Conservation (phyloP, 2,797 vertebrate species). For the Paramormyrops hopkinsi region DNA sequence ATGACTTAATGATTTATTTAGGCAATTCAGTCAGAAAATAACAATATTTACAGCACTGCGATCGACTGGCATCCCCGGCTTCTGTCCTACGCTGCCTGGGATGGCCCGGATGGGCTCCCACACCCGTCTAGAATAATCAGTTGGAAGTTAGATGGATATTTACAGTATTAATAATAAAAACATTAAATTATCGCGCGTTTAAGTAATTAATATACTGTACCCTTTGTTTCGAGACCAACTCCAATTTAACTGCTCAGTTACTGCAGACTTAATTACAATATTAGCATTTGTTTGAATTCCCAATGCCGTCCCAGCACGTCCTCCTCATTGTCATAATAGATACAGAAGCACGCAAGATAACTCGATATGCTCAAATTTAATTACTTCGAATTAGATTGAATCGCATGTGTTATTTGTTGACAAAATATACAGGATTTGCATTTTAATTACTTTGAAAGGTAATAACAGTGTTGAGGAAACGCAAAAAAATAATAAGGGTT, state of each 20-base stretch:
- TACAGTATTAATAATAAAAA: background rate
- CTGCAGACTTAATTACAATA: conserved; percentile 4
- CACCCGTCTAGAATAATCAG: background rate
- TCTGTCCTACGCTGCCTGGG: background rate
- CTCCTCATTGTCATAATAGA: background rate
- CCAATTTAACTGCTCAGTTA: background rate
- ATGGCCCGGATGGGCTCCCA: background rate
- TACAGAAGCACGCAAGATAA: conserved; percentile 2
- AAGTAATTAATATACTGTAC: background rate
- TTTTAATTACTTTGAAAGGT: background rate
- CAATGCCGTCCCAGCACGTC: background rate
- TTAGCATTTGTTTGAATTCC: background rate
- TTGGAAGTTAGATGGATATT: background rate
- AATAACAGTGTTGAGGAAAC: background rate
- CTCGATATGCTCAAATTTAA: background rate
- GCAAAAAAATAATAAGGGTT: background rate
- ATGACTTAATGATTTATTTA: background rate
- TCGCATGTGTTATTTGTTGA: background rate
- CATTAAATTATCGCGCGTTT: background rate
- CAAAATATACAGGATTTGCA: background rate
- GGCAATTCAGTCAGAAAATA: background rate
- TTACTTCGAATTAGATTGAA: background rate
- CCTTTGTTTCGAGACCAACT: background rate
- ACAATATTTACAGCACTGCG: background rate
- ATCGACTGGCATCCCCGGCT: background rate